These are phyloP conservation scores for Synanthedon andrenaeformis DNA, from an alignment of 2,888 invertebrate genomes.

Conservation along the genomic window DNA sequence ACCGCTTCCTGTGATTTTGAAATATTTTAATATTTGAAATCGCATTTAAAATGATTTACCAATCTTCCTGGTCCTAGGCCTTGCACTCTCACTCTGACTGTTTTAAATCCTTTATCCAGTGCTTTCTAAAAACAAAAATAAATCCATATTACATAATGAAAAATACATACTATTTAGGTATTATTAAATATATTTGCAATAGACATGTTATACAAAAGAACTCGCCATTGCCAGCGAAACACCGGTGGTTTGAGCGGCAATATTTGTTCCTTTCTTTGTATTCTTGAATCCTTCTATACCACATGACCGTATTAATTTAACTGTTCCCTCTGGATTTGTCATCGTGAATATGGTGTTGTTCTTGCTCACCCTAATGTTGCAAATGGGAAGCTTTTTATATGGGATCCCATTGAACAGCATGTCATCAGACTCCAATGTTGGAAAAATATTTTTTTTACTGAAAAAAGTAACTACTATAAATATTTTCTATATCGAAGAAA, in stretches of 20 bases:
- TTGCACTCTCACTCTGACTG: constrained; percentile 80
- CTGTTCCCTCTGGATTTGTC: constrained; percentile 76
- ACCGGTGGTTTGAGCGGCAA: constrained; percentile 96
- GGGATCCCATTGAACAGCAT: constrained; percentile 79
- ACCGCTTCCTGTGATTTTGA: too few species aligned
- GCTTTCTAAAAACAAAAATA: constrained; percentile 71
- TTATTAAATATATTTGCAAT: background rate
- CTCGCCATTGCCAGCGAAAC: constrained; percentile 81
- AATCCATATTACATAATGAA: background rate
- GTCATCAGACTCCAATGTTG: constrained; percentile 78
- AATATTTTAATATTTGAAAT: background rate
- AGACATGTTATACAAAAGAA: constrained; percentile 7
- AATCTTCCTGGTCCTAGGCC: constrained; percentile 92
- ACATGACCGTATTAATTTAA: constrained; percentile 77
- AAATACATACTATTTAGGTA: too few species aligned
- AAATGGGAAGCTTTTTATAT: constrained; percentile 84
- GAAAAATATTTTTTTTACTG: constrained; percentile 79
- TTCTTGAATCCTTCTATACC: constrained; percentile 96
- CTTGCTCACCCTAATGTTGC: constrained; percentile 82
- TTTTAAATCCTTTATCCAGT: constrained; percentile 78
- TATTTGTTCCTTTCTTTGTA: constrained; percentile 94
- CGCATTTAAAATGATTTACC: constrained; percentile 62
- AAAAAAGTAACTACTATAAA: constrained; percentile 19
- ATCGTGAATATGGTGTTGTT: constrained; percentile 91
- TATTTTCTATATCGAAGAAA: background rate